phyloP scores from a whole-genome alignment of 1,140 invertebrate species.

The Lepidostoma basale region DNA sequence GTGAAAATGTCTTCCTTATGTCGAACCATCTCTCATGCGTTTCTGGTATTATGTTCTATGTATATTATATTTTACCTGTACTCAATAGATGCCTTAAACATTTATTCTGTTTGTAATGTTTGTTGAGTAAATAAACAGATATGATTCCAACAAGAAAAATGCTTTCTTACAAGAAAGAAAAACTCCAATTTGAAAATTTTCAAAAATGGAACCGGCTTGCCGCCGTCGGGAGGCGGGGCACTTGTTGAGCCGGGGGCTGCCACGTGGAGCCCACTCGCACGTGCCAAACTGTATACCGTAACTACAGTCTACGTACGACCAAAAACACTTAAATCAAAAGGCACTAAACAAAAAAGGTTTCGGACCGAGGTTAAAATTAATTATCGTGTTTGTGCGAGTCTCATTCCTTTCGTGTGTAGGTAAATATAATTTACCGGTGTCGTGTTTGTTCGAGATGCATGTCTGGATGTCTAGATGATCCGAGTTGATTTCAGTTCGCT shows the following conservation, averaged over 20 bases:
- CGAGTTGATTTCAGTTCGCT: not conserved
- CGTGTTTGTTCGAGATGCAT: not conserved
- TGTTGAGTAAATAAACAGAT: too few species aligned
- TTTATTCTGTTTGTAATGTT: too few species aligned
- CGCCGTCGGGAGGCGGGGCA: conserved; percentile 15
- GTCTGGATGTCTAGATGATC: not conserved
- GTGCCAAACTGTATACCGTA: conserved; percentile 17
- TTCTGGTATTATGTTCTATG: too few species aligned
- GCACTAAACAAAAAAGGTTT: not conserved
- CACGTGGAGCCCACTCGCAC: conserved; percentile 21
- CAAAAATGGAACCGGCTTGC: not conserved
- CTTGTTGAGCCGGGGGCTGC: conserved; percentile 24
- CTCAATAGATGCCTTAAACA: too few species aligned
- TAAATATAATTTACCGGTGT: not conserved
- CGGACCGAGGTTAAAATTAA: not conserved
- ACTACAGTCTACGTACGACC: not conserved
- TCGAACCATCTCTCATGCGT: too few species aligned
- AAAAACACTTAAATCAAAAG: not conserved
- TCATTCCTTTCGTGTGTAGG: not conserved
- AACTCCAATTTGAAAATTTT: not conserved
- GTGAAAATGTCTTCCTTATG: too few species aligned
- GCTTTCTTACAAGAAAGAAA: too few species aligned
- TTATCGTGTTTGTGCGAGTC: not conserved
- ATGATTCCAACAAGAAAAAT: too few species aligned
- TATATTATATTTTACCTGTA: too few species aligned